phyloP scores from a whole-genome alignment of 2,113 vertebrate species.

The Columba janthina region DNA sequence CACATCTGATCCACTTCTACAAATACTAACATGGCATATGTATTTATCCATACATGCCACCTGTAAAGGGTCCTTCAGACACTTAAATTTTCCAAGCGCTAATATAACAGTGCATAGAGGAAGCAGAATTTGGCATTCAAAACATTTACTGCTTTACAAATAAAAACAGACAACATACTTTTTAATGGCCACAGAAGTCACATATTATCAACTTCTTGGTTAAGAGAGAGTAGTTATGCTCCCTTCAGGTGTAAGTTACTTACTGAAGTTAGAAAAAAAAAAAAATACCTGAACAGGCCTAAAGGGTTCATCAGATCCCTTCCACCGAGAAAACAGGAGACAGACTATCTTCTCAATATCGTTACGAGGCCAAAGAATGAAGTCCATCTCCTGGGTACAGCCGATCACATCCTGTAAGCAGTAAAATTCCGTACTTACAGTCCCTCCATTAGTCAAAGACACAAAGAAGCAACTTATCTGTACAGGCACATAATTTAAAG shows the following conservation, averaged over 20 bases:
- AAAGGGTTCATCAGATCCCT: slow-evolving; percentile 95
- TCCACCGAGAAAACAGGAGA: slow-evolving; percentile 99
- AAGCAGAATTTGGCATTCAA: neutral
- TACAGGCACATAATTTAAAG: neutral
- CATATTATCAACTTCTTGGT: neutral
- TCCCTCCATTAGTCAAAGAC: neutral
- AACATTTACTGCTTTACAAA: neutral
- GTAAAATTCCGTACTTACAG: neutral
- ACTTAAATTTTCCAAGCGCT: neutral
- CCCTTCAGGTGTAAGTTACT: neutral
- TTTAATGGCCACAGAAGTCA: neutral
- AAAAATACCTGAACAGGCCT: slow-evolving; percentile 94
- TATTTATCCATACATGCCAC: rapidly evolving
- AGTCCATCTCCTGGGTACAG: slow-evolving; percentile 99
- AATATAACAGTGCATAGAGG: neutral
- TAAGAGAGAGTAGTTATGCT: neutral
- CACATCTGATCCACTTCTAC: neutral
- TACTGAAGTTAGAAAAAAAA: neutral
- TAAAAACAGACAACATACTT: neutral
- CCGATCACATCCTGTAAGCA: slow-evolving; percentile 91
- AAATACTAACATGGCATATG: neutral
- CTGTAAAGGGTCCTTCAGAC: neutral
- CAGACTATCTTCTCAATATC: slow-evolving; percentile 99
- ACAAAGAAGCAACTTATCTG: neutral
- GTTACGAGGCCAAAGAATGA: slow-evolving; percentile 99